phyloP scores from a whole-genome alignment of 2,888 invertebrate species.

The Dasypogon diadema region DNA sequence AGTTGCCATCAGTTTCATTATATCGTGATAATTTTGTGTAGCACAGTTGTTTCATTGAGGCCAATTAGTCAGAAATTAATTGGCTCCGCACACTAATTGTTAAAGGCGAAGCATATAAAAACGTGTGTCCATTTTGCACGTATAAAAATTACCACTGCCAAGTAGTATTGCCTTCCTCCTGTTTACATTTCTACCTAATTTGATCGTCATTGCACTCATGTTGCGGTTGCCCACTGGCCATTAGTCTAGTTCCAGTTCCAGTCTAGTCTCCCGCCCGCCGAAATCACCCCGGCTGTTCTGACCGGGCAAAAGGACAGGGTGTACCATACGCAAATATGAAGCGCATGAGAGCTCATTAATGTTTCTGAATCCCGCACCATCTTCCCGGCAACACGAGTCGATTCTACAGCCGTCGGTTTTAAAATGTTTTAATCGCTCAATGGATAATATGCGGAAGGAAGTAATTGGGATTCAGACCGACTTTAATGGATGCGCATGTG shows the following conservation, averaged over 20 bases:
- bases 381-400: slow-evolving; percentile 12
- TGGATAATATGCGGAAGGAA: slow-evolving; percentile 46
- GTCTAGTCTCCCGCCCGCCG: neutral
- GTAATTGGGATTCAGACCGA: slow-evolving; percentile 27
- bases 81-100: slow-evolving; percentile 40
- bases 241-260: slow-evolving; percentile 1
- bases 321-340: slow-evolving; percentile 5
- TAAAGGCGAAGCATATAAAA: slow-evolving; percentile 39
- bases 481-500: slow-evolving; percentile 39
- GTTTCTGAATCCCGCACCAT: slow-evolving; percentile 3
- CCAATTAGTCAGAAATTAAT: slow-evolving; percentile 48
- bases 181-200: slow-evolving; percentile 48
- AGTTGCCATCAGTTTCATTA: no score
- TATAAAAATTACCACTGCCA: slow-evolving; percentile 33
- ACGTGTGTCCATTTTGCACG: slow-evolving; percentile 11
- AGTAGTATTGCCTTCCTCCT: slow-evolving; percentile 18
- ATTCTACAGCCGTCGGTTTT: slow-evolving; percentile 28
- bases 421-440: slow-evolving; percentile 47
- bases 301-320: neutral
- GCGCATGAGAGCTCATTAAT: slow-evolving; percentile 35
- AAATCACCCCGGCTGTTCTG: neutral
- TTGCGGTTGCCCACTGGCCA: slow-evolving; percentile 39
- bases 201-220: slow-evolving; percentile 47
- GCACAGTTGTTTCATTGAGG: slow-evolving; percentile 32
- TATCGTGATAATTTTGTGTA: no score